Base-by-base conservation (phyloP, 1,140 invertebrate genomes). In the Drosophila melanica region DNA sequence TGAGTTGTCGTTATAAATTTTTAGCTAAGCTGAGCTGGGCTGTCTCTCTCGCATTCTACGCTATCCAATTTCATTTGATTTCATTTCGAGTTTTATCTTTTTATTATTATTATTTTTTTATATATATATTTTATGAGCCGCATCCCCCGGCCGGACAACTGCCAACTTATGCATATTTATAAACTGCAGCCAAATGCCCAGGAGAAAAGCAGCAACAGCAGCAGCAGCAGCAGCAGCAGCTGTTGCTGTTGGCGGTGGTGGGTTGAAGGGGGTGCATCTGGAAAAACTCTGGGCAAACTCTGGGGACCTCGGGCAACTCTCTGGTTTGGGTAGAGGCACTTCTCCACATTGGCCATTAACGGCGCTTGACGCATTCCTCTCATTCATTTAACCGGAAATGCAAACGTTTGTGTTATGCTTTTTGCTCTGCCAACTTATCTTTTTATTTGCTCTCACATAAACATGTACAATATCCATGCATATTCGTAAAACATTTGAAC, bases 391-490 rank as follows among this genome's bases (percentile, higher is more conserved):
- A 71, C 82, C 79, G 82, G 82, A 86, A 86, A 86, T 86, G 82
- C 82, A 86, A 86, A 86, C 84, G 75, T 77, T 87, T 81, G 81
- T 81, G 81, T 80, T 85, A 68, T 85, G 81, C 77, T 86, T 69
- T 86, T 81, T 86, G 70, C 75, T 35, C 33, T 2, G 60, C 75
- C 63, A 63, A 72, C 81, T 81, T 54, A 78, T 81, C 75, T 79
- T 71, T 81, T 77, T 57, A 55, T 64, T 44, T 41, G 10, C 39
- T 51, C 27, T 4, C 45, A 47, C n/a, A 11, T 18, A 47, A 16
- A 41, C n/a, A 18, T 45, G 8, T 20, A 8, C 8, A 12, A 54
- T 64, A 50, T 57, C 55, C 55, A 65, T 66, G 59, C 59, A 70
- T 20, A 63, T 71, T 71, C 37, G 67, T 71, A n/a, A 58, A 71